Evolutionary conservation across 2,113 vertebrate species (phyloP), one percentile per base, ranked within the genome.

Genomic region (Microtus montanus): DNA sequence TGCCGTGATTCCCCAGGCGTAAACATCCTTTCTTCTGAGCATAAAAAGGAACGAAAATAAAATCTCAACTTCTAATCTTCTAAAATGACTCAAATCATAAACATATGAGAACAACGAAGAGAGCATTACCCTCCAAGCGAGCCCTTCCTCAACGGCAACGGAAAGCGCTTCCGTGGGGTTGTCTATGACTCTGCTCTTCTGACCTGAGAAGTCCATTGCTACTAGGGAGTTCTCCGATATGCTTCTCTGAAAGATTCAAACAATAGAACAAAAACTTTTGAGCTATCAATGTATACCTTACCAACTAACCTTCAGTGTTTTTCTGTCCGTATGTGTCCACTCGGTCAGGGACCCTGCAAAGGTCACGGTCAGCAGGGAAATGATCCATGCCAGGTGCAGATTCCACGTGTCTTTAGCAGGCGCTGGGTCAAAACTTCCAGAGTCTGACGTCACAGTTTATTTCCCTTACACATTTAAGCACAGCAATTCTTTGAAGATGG

Each of bases 191-290:
- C 99, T 98, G 97, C 98, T 99, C 98, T 98, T 99, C 96, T 99
- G 98, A 91, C 99, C 99, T 70, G 99, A 99, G 97, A 99, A 99
- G 98, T 99, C 99, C 99, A 99, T 99, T 96, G 99, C 99, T 97
- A 99, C 99, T 87, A 99, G 98, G 49, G 99, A 99, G 98, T 99
- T 99, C 98, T 99, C 99, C 35, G 99, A 99, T 98, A 99, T 99
- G 97, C 99, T 99, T 97, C 99, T 99, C 99, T 99, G 98, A 85
- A 98, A 98, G 58, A 49, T 91, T 79, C 71, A 90, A 89, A 33
- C 41, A 87, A 87, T 9, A 49, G 35, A 66, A 49, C 3, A 58
- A 38, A 54, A 7, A 88, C 9, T 73, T 85, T 63, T 90, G 66
- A 83, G 84, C 49, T 20, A 91, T 63, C 17, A 91, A 75, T 90